phyloP scores from a whole-genome alignment of 2,888 invertebrate genomes.

The Leucophenga montana region DNA sequence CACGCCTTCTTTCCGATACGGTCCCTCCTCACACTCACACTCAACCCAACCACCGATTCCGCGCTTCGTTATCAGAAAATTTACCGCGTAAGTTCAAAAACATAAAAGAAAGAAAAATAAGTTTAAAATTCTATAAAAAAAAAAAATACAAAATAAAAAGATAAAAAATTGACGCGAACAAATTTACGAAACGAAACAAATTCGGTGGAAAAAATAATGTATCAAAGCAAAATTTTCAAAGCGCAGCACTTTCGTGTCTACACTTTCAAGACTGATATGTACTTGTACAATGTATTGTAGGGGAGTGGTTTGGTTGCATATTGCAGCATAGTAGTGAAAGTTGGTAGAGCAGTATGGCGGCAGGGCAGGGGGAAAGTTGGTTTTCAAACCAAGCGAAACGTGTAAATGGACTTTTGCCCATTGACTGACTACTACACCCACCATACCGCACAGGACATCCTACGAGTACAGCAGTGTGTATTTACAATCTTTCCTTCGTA shows the following conservation, averaged over 20 bases:
- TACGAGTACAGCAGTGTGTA: neutral
- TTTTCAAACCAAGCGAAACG: constrained; percentile 1
- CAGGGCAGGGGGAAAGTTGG: neutral
- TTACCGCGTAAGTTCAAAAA: neutral
- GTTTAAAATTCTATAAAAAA: neutral
- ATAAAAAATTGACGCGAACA: too few species aligned
- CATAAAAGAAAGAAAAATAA: neutral
- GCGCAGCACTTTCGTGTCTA: constrained; percentile 8
- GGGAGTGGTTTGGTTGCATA: neutral
- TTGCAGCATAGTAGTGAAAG: neutral
- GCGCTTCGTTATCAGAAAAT: neutral
- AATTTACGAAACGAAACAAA: neutral
- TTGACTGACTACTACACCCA: constrained; percentile 5
- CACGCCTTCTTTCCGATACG: neutral
- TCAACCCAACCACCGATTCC: neutral
- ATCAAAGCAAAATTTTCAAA: constrained; percentile 10
- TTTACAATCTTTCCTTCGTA: neutral
- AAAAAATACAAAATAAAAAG: neutral
- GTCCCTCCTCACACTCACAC: neutral
- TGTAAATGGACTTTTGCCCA: constrained; percentile 18
- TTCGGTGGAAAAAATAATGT: neutral
- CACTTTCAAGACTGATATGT: neutral
- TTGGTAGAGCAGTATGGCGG: too few species aligned
- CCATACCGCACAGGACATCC: too few species aligned
- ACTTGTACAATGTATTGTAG: too few species aligned